Evolutionary conservation across 2,888 invertebrate species (phyloP), one percentile per base, ranked within the genome.

Genomic region (Eupelmus urozonus): DNA sequence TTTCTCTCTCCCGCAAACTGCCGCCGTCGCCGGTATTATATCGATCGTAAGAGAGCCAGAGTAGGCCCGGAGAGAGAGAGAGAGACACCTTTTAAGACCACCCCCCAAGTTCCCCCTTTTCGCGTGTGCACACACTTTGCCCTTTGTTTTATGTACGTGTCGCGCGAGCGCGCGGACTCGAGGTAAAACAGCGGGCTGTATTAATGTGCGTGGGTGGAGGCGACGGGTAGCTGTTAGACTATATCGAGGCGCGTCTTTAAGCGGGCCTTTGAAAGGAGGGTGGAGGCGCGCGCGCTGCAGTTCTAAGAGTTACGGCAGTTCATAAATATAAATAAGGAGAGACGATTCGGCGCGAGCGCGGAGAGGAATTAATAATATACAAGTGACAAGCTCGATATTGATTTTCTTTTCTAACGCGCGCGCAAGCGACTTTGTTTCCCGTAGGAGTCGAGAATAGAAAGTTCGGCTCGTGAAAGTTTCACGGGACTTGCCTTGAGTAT

Each of bases 31-130:
- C 67, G n/a, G 51, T 29, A 29, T 67, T 63, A 69, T 78, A 78
- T 73, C 78, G 78, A 78, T 78, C 73, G 42, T 16, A 16, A 11
- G 11, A 49, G n/a, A 11, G 49, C 49, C 3, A 49, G 49, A 16
- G 16, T 11, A 55, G 2, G 7, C 34, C 2, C 34, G 18, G 18
- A 18, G 60, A 40, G 51, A 42, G 45, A 20, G 45, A 29, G 42
- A 51, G 42, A 23, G 29, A 53, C 55, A 63, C 20, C 51, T 70
- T 76, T 76, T 63, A 69, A 69, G 75, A n/a, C 5, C 49, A 45
- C 16, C n/a, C 20, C 23, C 18, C 18, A n/a, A n/a, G n/a, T n/a
- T 29, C 20, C 4, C 60, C 20, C 7, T 40, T 40, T 23, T 13
- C 7, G 9, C 66, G 11, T 25, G 7, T 20, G 29, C n/a, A 18